These are phyloP conservation scores for Ectemnius lituratus DNA, from an alignment of 2,888 invertebrate genomes.

Conservation along the genomic window DNA sequence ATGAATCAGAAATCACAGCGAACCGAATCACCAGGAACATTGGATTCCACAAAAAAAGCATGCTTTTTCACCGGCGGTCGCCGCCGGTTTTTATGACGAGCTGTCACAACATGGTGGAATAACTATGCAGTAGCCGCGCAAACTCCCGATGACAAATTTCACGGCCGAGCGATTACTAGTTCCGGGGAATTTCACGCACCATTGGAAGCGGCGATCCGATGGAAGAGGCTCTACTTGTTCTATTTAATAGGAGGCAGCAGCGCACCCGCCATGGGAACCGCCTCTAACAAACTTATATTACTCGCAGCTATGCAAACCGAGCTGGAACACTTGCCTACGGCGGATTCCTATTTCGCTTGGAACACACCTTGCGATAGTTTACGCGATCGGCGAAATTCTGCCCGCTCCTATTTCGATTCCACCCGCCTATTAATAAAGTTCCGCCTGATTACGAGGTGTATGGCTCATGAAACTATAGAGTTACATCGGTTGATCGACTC, in stretches of 20 bases:
- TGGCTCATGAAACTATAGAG: too few relatives aligned
- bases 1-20: slow-evolving; percentile 9
- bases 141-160: slow-evolving; percentile 58
- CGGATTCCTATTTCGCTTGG: neutral
- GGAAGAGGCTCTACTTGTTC: slow-evolving; percentile 41
- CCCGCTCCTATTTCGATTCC: too few relatives aligned
- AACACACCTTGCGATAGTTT: too few relatives aligned
- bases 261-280: too few relatives aligned
- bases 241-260: slow-evolving; percentile 48
- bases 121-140: slow-evolving; percentile 44
- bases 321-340: neutral
- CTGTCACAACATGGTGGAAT: slow-evolving; percentile 35
- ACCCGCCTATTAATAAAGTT: too few relatives aligned
- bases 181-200: slow-evolving; percentile 58
- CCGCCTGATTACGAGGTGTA: too few relatives aligned
- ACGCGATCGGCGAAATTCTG: too few relatives aligned
- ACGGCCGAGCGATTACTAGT: slow-evolving; percentile 49
- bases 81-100: neutral
- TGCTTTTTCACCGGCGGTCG: too few relatives aligned
- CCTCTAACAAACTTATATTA: slow-evolving; percentile 35
- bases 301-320: neutral
- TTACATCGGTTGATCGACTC: too few relatives aligned
- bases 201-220: slow-evolving; percentile 44
- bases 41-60: too few relatives aligned
- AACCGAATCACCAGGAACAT: too few relatives aligned